A percentile compares a stretch with the other conserved stretches of the same genome.
phyloP scores from a whole-genome alignment of 2,888 invertebrate species.

The Eretmocerus hayati region DNA sequence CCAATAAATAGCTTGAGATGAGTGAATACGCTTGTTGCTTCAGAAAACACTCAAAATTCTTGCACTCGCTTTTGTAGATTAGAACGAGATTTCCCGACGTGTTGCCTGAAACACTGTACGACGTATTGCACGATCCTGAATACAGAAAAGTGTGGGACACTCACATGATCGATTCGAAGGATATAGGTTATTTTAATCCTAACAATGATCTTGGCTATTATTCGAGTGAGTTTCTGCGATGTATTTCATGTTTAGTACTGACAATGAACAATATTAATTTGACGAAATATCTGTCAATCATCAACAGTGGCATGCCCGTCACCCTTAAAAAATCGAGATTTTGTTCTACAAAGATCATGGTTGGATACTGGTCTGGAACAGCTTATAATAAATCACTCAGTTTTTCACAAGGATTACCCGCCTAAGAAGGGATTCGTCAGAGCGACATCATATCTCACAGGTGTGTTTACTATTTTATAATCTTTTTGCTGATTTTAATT shows the following conservation, averaged over 20 bases:
- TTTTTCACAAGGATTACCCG: slow-evolving; percentile 79
- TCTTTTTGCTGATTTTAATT: slow-evolving; percentile 18
- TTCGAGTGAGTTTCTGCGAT: slow-evolving; percentile 68
- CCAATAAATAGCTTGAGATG: no score
- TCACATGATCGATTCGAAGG: slow-evolving; percentile 78
- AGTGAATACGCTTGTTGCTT: no score
- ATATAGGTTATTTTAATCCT: slow-evolving; percentile 84
- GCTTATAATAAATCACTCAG: slow-evolving; percentile 84
- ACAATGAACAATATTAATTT: no score
- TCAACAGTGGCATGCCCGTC: slow-evolving; percentile 77
- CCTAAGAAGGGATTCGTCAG: slow-evolving; percentile 75
- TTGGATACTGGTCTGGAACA: slow-evolving; percentile 79
- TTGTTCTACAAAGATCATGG: slow-evolving; percentile 88
- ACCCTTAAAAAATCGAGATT: slow-evolving; percentile 83
- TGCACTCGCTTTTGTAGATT: slow-evolving; percentile 32
- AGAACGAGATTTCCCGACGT: slow-evolving; percentile 64
- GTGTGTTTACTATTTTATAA: slow-evolving; percentile 33
- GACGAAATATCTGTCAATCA: no score
- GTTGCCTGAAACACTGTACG: slow-evolving; percentile 68
- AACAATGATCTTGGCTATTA: slow-evolving; percentile 92
- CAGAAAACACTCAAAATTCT: no score
- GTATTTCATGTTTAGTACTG: not conserved
- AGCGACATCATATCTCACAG: slow-evolving; percentile 59
- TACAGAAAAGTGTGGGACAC: slow-evolving; percentile 87
- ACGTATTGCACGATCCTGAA: slow-evolving; percentile 84